These are phyloP conservation scores for Erpornis zantholeuca DNA, from an alignment of 2,113 vertebrate genomes.

Conservation along the genomic window DNA sequence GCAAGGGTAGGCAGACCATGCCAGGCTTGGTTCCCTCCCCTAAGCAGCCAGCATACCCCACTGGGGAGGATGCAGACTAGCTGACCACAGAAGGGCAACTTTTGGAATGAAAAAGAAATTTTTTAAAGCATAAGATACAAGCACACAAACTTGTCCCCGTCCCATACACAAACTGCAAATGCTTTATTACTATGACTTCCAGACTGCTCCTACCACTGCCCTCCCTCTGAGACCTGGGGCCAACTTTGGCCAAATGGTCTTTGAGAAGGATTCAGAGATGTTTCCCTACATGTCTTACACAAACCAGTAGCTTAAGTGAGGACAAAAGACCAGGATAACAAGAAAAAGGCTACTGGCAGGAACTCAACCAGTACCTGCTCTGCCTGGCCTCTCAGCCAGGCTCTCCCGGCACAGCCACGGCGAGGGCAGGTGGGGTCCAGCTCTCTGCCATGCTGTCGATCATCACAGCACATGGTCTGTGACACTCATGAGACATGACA, in stretches of 20 bases:
- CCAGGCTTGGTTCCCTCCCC: background rate
- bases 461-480: background rate
- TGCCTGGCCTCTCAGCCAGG: background rate
- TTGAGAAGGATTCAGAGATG: background rate
- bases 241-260: fast-evolving
- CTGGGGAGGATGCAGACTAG: background rate
- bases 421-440: background rate
- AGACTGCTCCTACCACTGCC: background rate
- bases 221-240: background rate
- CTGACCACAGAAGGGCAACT: background rate
- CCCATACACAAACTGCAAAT: background rate
- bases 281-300: background rate
- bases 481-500: background rate
- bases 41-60: background rate
- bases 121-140: background rate
- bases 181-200: background rate
- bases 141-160: background rate
- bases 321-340: background rate
- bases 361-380: background rate
- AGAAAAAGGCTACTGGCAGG: background rate
- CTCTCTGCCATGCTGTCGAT: background rate
- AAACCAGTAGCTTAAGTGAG: background rate
- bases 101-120: background rate
- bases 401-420: fast-evolving
- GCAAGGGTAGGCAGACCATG: background rate